Percentiles rank a stretch among this genome's conserved stretches.
Conservation (phyloP, 2,113 vertebrate species). For the Periophthalmus modestus region DNA sequence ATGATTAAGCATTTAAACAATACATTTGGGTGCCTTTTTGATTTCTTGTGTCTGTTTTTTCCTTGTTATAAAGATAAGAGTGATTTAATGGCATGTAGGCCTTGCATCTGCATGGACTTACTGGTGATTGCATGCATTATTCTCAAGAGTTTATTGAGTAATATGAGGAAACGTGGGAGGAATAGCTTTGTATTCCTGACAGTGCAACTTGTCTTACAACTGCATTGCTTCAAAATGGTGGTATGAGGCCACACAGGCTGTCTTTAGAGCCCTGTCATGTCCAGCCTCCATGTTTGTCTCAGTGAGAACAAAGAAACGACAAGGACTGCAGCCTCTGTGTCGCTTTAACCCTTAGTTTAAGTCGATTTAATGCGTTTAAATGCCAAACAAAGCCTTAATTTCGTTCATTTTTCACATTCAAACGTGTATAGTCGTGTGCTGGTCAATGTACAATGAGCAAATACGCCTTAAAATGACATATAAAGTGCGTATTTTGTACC, state of each 20-base stretch:
- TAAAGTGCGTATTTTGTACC: background rate
- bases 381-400: background rate
- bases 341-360: too few species aligned
- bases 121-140: background rate
- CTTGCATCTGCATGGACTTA: background rate
- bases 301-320: conserved; percentile 48
- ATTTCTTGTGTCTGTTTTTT: background rate
- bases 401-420: background rate
- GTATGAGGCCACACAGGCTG: conserved; percentile 35
- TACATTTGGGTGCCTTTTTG: background rate
- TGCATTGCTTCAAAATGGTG: conserved; percentile 72
- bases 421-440: background rate
- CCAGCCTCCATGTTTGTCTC: conserved; percentile 67
- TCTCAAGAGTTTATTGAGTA: background rate
- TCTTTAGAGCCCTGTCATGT: conserved; percentile 44
- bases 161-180: background rate
- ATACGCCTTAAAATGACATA: background rate
- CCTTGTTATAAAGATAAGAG: background rate
- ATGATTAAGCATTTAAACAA: background rate
- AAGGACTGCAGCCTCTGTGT: background rate
- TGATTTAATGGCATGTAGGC: background rate
- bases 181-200: conserved; percentile 7
- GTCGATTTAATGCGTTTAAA: background rate
- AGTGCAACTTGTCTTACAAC: conserved; percentile 20
- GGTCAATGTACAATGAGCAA: background rate